Evolutionary conservation across 2,113 vertebrate species (phyloP).

Genomic region (Ursus arctos): DNA sequence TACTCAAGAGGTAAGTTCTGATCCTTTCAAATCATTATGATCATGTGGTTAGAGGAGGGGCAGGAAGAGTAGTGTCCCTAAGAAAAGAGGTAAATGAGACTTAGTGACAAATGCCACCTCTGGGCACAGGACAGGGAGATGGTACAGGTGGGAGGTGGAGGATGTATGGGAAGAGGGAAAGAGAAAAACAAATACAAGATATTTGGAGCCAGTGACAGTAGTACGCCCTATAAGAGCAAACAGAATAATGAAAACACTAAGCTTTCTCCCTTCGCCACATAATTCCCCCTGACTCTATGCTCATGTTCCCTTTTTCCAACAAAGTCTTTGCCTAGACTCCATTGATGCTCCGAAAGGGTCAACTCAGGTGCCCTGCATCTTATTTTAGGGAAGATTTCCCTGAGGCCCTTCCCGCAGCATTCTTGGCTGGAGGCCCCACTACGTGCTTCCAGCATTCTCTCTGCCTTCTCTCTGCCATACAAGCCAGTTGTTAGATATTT

Average conservation of each 20-base stretch:
- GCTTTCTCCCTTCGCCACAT: not conserved
- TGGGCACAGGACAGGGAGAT: not conserved
- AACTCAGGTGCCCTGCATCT: too few species aligned
- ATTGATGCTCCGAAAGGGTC: not conserved
- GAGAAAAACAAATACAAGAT: not conserved
- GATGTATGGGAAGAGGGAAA: not conserved
- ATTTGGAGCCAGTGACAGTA: not conserved
- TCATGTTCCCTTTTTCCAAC: not conserved
- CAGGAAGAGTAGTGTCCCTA: not conserved
- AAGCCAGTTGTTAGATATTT: not conserved
- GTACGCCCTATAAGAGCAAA: not conserved
- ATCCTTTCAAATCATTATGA: not conserved
- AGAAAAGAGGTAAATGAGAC: not conserved
- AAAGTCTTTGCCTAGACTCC: not conserved
- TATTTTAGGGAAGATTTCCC: not conserved
- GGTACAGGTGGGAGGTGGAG: not conserved
- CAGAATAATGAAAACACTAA: not conserved
- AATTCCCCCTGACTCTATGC: not conserved
- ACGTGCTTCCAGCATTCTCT: too few species aligned
- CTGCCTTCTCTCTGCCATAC: not conserved
- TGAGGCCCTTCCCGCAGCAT: not conserved
- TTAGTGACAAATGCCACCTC: not conserved
- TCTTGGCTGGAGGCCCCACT: not conserved
- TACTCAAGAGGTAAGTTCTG: not conserved
- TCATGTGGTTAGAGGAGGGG: not conserved